These are phyloP conservation scores for Zootoca vivipara DNA, from an alignment of 2,113 vertebrate genomes.

Conservation along the genomic window DNA sequence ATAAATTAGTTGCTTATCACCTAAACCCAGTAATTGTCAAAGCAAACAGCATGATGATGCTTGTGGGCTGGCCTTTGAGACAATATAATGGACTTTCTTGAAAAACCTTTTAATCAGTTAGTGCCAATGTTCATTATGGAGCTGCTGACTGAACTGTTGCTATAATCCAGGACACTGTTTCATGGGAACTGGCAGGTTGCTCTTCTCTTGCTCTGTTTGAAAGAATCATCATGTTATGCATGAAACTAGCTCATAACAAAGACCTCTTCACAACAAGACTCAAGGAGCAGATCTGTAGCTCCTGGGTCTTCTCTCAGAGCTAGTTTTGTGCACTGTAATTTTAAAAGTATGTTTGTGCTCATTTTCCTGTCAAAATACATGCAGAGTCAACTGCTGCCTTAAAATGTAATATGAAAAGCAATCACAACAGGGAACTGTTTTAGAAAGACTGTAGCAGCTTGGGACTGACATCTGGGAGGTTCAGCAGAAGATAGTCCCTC, in stretches of 20 bases:
- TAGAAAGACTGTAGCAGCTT: neutral
- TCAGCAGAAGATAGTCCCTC: neutral
- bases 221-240: neutral
- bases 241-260: neutral
- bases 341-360: neutral
- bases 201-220: neutral
- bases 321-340: neutral
- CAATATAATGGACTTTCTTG: neutral
- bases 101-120: neutral
- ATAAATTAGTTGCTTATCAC: neutral
- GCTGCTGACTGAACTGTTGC: neutral
- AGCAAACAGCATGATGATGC: too few species aligned
- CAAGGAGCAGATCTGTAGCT: neutral
- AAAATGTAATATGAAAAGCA: neutral
- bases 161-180: neutral
- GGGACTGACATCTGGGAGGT: neutral
- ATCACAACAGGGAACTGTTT: neutral
- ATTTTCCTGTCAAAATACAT: neutral
- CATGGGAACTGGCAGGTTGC: neutral
- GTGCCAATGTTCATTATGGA: neutral
- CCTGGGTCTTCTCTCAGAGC: neutral
- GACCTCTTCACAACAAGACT: neutral
- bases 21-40: neutral
- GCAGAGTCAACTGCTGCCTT: neutral
- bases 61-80: neutral